Percentiles rank a stretch among this genome's conserved stretches.
phyloP scores from a whole-genome alignment of 2,797 vertebrate species.

The Enteromius anoplus region DNA sequence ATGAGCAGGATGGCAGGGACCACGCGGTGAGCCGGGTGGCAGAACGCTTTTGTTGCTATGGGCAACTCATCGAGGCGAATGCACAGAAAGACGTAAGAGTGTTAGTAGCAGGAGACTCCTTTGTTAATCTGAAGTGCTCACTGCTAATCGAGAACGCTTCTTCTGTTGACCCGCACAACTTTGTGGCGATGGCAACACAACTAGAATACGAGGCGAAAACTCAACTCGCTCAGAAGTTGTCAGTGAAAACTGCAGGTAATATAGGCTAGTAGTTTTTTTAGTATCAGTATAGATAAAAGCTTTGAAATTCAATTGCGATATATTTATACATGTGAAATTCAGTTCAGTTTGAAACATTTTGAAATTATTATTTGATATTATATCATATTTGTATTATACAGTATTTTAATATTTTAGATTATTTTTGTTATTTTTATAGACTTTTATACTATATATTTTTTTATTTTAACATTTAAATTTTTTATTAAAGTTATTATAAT shows the following conservation, averaged over 20 bases:
- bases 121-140: conserved; percentile 82
- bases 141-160: conserved; percentile 75
- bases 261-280: not conserved
- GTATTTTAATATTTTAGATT: too few relatives aligned
- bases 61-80: conserved; percentile 79
- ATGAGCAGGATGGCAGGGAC: conserved; percentile 53
- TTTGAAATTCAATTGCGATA: not conserved
- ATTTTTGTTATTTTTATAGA: too few relatives aligned
- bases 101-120: conserved; percentile 82
- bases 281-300: not conserved
- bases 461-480: not conserved
- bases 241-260: conserved; percentile 76
- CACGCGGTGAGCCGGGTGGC: conserved; percentile 63
- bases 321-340: not conserved
- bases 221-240: conserved; percentile 80
- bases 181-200: conserved; percentile 79
- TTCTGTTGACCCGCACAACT: conserved; percentile 71
- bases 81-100: conserved; percentile 79
- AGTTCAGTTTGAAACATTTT: not conserved
- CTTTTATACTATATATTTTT: too few relatives aligned
- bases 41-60: conserved; percentile 77
- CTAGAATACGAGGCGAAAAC: conserved; percentile 84
- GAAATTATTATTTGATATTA: not conserved
- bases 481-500: too few relatives aligned
- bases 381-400: too few relatives aligned